A percentile compares a stretch with the other conserved stretches of the same genome.
Conservation (phyloP, 1,140 invertebrate genomes). For the Zaprionus tsacasi region DNA sequence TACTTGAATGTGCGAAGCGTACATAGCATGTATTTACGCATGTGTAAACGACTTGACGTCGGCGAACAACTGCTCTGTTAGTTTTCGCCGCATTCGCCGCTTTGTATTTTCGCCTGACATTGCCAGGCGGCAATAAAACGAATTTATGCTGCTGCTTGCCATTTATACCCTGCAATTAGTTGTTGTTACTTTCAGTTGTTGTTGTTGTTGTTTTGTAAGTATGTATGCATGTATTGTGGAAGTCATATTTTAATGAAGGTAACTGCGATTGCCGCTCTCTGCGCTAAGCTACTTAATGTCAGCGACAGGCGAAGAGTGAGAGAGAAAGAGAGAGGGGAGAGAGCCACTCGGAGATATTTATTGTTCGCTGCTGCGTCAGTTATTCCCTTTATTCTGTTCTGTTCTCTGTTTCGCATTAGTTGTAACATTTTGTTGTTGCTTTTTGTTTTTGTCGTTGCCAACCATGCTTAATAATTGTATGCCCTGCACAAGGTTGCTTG, state of each 20-base stretch:
- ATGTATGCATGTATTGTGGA: not conserved
- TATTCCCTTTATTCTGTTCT: constrained; percentile 6
- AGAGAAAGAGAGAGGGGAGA: not conserved
- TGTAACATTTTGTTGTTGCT: constrained; percentile 15
- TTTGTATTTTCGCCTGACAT: constrained; percentile 32
- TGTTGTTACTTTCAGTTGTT: constrained; percentile 17
- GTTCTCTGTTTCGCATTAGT: constrained; percentile 26
- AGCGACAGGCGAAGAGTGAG: not conserved
- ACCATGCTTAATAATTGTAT: constrained; percentile 46
- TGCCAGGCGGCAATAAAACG: constrained; percentile 29
- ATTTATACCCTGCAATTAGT: constrained; percentile 27
- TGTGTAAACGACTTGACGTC: constrained; percentile 34
- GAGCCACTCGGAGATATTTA: constrained; percentile 44
- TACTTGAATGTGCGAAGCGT: not conserved
- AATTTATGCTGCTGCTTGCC: constrained; percentile 39
- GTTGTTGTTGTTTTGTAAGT: constrained; percentile 28
- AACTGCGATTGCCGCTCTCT: constrained; percentile 28
- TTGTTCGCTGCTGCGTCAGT: constrained; percentile 40
- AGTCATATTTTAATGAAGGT: not conserved
- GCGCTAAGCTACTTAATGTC: constrained; percentile 54
- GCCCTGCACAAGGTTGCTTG: constrained; percentile 60
- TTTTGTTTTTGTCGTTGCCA: constrained; percentile 8
- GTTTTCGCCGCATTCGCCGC: constrained; percentile 33
- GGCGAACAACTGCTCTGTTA: constrained; percentile 35
- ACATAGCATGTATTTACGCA: constrained; percentile 18